Conservation (phyloP, 2,113 vertebrate species). For the Sylvietta virens region DNA sequence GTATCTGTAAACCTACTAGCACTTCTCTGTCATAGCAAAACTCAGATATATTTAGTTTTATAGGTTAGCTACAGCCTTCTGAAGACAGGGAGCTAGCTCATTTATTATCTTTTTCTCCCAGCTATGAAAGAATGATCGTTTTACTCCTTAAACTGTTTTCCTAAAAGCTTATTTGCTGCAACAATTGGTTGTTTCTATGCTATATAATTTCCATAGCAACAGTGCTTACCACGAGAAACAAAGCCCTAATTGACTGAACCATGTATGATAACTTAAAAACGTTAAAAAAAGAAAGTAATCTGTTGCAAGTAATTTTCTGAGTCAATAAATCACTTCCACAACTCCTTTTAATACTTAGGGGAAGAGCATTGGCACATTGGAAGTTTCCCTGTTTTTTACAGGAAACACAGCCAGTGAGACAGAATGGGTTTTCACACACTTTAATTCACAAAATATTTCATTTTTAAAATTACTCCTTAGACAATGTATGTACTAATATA, state of each 20-base stretch:
- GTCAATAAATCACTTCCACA: background rate
- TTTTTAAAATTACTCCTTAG: background rate
- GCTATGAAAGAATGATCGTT: background rate
- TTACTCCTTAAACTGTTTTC: background rate
- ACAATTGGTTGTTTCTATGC: background rate
- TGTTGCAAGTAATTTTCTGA: background rate
- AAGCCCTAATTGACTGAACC: background rate
- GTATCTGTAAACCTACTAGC: background rate
- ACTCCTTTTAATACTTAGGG: background rate
- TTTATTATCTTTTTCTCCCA: background rate
- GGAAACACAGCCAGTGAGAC: background rate
- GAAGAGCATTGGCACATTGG: background rate
- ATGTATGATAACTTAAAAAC: background rate
- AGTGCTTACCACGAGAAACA: background rate
- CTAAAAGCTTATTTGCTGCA: background rate
- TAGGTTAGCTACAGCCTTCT: background rate
- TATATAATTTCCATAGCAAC: conserved; percentile 54
- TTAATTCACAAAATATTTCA: background rate
- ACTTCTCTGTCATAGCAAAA: background rate
- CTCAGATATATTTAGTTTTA: background rate
- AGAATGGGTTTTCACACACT: background rate
- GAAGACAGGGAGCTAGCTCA: background rate
- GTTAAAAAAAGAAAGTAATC: background rate
- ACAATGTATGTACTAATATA: background rate
- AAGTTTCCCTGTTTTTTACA: background rate